A percentile compares a stretch with the other conserved stretches of the same genome.
These are phyloP conservation scores for Enteromius afrohamiltoni DNA, from an alignment of 2,797 vertebrate species.

Conservation along the genomic window DNA sequence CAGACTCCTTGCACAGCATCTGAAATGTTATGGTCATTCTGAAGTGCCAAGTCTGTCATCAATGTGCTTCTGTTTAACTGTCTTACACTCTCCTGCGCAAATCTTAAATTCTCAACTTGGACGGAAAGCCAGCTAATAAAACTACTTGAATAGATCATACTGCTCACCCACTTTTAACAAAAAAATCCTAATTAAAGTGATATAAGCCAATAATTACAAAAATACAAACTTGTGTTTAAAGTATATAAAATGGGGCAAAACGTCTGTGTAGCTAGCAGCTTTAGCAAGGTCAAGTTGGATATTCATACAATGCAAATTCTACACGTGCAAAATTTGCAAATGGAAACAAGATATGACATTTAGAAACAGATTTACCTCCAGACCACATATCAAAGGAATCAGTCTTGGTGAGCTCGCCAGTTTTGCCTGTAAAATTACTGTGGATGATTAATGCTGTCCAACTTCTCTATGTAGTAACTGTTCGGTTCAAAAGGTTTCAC, in stretches of 20 bases:
- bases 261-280: not conserved
- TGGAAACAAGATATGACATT: not conserved
- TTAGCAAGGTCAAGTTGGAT: not conserved
- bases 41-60: too few relatives aligned
- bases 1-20: too few relatives aligned
- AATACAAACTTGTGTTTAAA: too few relatives aligned
- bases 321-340: not conserved
- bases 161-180: too few relatives aligned
- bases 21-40: too few relatives aligned
- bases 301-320: not conserved
- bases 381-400: conserved; percentile 92
- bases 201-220: too few relatives aligned
- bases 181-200: too few relatives aligned
- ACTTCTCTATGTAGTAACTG: not conserved
- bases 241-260: not conserved
- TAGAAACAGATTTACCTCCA: conserved; percentile 84
- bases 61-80: too few relatives aligned
- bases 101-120: too few relatives aligned
- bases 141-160: too few relatives aligned
- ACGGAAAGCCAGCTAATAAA: too few relatives aligned
- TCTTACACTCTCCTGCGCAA: too few relatives aligned
- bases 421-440: conserved; percentile 78
- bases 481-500: not conserved
- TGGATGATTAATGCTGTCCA: not conserved
- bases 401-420: conserved; percentile 81